A percentile compares a stretch with the other conserved stretches of the same genome.
Conservation (phyloP, 2,888 invertebrate genomes). For the Mythimna pallens region DNA sequence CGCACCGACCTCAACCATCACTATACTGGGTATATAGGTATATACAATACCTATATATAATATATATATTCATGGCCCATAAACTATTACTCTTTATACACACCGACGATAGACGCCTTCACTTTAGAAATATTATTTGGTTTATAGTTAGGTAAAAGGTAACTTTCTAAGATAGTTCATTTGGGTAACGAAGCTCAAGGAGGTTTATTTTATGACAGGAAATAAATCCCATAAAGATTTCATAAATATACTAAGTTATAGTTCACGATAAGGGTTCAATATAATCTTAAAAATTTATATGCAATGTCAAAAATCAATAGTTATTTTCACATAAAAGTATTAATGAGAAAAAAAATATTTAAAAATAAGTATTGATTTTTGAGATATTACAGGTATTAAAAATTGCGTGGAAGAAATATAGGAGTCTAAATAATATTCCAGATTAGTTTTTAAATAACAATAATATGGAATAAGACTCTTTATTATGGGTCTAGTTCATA, state of each 20-base stretch:
- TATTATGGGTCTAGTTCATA: too few relatives aligned
- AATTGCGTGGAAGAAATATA: slow-evolving; percentile 46
- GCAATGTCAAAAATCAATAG: slow-evolving; percentile 42
- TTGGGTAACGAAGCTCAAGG: background rate
- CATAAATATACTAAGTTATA: background rate
- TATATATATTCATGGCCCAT: background rate
- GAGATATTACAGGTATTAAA: background rate
- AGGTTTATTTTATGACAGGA: background rate
- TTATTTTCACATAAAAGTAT: slow-evolving; percentile 3
- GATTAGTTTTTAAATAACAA: slow-evolving; percentile 26
- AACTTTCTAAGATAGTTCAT: too few relatives aligned
- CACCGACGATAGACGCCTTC: background rate
- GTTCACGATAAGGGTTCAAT: slow-evolving; percentile 16
- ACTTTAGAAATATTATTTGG: background rate
- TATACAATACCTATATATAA: too few relatives aligned
- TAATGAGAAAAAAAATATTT: background rate
- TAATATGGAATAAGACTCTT: slow-evolving; percentile 38
- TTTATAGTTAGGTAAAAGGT: background rate
- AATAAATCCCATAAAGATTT: slow-evolving; percentile 6
- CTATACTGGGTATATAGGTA: background rate
- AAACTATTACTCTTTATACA: background rate
- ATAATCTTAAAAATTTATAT: slow-evolving; percentile 19
- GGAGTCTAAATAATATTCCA: slow-evolving; percentile 15
- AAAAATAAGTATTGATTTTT: slow-evolving; percentile 34
- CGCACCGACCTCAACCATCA: background rate